These are phyloP conservation scores for Bombus soroeensis DNA, from an alignment of 1,140 invertebrate genomes.

Conservation along the genomic window DNA sequence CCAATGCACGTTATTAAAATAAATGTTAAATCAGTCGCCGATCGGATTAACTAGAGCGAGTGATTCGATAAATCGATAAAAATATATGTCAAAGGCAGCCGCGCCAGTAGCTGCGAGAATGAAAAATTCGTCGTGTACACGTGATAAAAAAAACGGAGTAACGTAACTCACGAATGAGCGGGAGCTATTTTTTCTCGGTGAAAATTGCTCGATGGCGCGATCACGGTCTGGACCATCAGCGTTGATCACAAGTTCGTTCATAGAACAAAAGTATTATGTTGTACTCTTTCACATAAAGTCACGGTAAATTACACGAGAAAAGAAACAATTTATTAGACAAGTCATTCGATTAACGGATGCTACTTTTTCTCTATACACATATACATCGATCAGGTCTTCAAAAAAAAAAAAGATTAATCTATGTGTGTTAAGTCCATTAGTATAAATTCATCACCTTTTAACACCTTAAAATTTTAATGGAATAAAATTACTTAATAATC, in stretches of 20 bases:
- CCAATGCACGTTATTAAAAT: conserved; percentile 16
- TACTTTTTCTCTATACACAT: too few relatives aligned
- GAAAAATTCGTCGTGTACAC: not conserved
- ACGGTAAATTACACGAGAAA: not conserved
- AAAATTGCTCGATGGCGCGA: conserved; percentile 14
- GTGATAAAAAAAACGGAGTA: conserved; percentile 13
- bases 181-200: not conserved
- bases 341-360: not conserved
- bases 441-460: too few relatives aligned
- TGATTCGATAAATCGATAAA: conserved; percentile 5
- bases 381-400: too few relatives aligned
- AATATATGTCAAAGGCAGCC: conserved; percentile 3
- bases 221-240: not conserved
- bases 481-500: too few relatives aligned
- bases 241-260: not conserved
- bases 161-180: not conserved
- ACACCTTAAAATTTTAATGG: too few relatives aligned
- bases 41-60: not conserved
- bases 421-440: too few relatives aligned
- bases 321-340: not conserved
- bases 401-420: too few relatives aligned
- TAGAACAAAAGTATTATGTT: not conserved
- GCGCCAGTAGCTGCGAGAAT: not conserved
- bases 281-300: not conserved
- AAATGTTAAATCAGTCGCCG: not conserved